Evolutionary conservation across 2,888 invertebrate genomes (phyloP), one percentile per base, ranked within the genome.

Genomic region (Andrena flavipes): DNA sequence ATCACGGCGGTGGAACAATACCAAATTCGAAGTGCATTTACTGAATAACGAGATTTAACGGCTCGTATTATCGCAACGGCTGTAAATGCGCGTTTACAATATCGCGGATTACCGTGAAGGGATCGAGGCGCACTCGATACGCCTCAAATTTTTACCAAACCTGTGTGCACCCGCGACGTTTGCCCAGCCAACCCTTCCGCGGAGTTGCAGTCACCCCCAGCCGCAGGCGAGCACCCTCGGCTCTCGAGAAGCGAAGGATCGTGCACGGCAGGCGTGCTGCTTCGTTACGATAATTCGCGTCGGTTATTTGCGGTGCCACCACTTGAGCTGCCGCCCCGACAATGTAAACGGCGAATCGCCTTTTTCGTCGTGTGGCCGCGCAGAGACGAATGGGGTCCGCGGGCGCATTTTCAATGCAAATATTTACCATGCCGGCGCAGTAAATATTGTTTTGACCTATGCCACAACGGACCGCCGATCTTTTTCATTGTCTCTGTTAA

Each of bases 201-300:
- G 26, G 42, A 23, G 35, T 79, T 76, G 13, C 71, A 49, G 26
- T 26, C 33, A 56, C 26, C 49, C 42, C 74, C 67, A 16, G 8
- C 65, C 65, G 33, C 26, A 10, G 48, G 23, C 30, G 23, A 70
- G 69, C 30, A 26, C 62, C 13, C 71, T 42, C 68, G 8, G 68
- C 72, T 73, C 60, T 73, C 70, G 69, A 81, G 65, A 42, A 68
- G 68, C 60, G 59, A 78, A 74, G 76, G 74, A 81, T 76, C 79
- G 71, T 20, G 60, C 59, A 16, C 42, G 23, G 48, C 2, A 59
- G 71, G 54, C n/a, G 62, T 74, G 75, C 30, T 70, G 63, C 74
- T 82, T 84, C 77, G 76, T 83, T 84, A 78, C 76, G 84, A 80
- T 84, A 76, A 84, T 82, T 85, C 84, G 71, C 85, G 75, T 16